Conservation (phyloP, 2,113 vertebrate species). For the Oreochromis tanganicae region DNA sequence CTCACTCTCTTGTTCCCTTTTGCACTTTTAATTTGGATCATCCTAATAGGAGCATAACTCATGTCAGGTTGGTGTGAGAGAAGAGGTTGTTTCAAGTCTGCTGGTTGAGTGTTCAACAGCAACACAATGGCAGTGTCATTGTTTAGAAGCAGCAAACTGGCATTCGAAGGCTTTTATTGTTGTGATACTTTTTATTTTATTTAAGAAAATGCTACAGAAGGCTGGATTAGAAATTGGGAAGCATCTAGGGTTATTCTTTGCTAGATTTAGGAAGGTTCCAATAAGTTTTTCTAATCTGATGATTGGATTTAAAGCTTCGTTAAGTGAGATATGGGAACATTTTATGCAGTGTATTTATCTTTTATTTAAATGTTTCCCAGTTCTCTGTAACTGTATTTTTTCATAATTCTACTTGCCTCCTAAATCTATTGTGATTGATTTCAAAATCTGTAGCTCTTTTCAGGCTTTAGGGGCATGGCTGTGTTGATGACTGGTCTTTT, state of each 20-base stretch:
- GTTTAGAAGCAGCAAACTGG: neutral
- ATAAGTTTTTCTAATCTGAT: neutral
- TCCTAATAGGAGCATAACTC: slow-evolving; percentile 46
- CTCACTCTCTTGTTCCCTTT: neutral
- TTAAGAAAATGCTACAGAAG: neutral
- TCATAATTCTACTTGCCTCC: neutral
- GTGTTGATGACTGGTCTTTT: neutral
- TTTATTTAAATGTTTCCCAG: neutral
- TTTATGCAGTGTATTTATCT: neutral
- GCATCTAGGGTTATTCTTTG: neutral
- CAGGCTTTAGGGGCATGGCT: neutral
- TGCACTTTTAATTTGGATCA: slow-evolving; percentile 26
- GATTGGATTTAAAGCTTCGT: neutral
- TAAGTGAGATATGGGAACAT: neutral
- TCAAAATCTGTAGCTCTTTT: neutral
- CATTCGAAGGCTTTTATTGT: neutral
- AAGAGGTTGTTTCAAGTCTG: neutral
- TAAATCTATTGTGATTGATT: neutral
- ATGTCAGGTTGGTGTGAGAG: slow-evolving; percentile 11
- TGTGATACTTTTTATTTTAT: neutral
- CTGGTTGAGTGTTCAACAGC: neutral
- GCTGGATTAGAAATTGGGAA: neutral
- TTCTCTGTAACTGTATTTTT: neutral
- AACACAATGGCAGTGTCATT: neutral
- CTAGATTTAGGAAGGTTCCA: neutral